Percentiles rank a stretch among this genome's conserved stretches.
These are phyloP conservation scores for Agrilus planipennis DNA, from an alignment of 1,140 invertebrate genomes.

Conservation along the genomic window DNA sequence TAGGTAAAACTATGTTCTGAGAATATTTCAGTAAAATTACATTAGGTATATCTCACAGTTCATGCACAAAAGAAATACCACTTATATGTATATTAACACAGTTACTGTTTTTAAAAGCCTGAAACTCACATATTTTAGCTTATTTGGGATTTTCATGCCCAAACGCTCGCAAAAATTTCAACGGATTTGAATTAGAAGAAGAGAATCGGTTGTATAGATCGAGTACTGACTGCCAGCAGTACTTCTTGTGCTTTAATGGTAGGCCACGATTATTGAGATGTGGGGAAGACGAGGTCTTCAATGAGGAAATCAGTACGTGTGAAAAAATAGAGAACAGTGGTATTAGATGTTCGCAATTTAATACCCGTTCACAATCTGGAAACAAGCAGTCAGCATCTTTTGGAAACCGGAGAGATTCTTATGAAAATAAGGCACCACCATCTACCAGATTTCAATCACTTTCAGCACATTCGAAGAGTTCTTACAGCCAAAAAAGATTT, in stretches of 20 bases:
- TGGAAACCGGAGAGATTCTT: too few relatives aligned
- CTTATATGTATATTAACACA: conserved; percentile 2
- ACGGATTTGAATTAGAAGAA: conserved; percentile 36
- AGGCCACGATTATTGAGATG: conserved; percentile 60
- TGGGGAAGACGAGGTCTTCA: conserved; percentile 67
- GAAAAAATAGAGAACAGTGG: conserved; percentile 64
- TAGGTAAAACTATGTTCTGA: too few relatives aligned
- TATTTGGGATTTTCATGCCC: conserved; percentile 60
- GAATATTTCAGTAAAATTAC: background rate
- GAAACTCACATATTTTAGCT: conserved; percentile 31
- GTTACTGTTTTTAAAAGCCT: conserved; percentile 4
- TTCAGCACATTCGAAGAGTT: too few relatives aligned
- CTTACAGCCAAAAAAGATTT: too few relatives aligned
- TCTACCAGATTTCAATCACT: too few relatives aligned
- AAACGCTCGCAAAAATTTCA: conserved; percentile 33
- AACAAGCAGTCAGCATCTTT: too few relatives aligned
- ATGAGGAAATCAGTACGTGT: conserved; percentile 60
- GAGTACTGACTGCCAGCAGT: conserved; percentile 59
- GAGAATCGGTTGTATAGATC: conserved; percentile 45
- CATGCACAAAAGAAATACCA: background rate
- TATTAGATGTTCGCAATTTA: too few relatives aligned
- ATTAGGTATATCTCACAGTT: background rate
- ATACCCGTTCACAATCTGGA: too few relatives aligned
- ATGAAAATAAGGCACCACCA: too few relatives aligned
- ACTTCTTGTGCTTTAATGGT: conserved; percentile 68